Base-by-base conservation (phyloP, 2,797 vertebrate species). In the Ptychobarbus kaznakovi region DNA sequence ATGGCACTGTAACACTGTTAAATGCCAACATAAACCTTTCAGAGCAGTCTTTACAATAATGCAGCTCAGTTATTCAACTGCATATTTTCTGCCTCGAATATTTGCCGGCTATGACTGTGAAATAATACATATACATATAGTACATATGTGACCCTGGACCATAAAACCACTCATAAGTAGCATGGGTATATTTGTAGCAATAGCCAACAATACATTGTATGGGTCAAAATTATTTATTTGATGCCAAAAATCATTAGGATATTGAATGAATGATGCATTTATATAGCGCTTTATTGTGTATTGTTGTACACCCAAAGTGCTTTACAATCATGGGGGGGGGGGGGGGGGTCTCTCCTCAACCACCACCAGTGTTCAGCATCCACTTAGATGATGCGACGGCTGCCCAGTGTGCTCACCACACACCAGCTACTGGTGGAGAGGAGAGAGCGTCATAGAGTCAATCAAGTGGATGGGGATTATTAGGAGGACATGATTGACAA, bases 1-100 rank as follows among this genome's bases (percentile, higher is more conserved):
- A 49, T 68, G 61, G 61, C 78, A 80, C 78, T 80, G 6, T 63
- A 44, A 42, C 56, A 78, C 53, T 18, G 7, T 49, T 25, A 65
- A 49, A 75, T 40, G 20, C 15, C 44, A 75, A 40, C 32, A 65
- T 0, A 3, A 53, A 35, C 16, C 25, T 32, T 6, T 7, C 25
- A 46, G 40, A 2, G 7, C 25, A 35, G 25, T 42, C 12, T 73
- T 35, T 66, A 66, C 63, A 65, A 16, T 49, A 42, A n/a, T 35
- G n/a, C 3, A 35, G 3, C 13, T 38, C 12, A 53, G 18, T 38
- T 35, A 53, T 56, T 40, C 32, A 20, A 9, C 32, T 68, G 7
- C 15, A 15, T 66, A 28, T 61, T 32, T 32, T 46, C 25, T 80
- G 40, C 25, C 3, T 25, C n/a, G 20, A n/a, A 18, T 46, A 18